Conservation (phyloP, 2,113 vertebrate genomes). For the Gadus chalcogrammus region DNA sequence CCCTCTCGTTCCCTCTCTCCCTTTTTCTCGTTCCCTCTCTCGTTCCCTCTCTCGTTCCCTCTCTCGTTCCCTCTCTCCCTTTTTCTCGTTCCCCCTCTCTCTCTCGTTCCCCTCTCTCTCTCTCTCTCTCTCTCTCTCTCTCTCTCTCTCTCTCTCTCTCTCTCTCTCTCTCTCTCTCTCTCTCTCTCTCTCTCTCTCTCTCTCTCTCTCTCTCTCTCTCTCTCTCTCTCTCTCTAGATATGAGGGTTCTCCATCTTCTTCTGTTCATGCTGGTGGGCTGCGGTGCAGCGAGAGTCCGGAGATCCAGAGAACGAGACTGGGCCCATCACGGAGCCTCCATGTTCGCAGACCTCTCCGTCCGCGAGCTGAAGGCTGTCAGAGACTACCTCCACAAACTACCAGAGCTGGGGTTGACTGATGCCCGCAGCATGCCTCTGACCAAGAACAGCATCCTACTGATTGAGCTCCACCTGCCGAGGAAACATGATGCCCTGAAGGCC, state of each 20-base stretch:
- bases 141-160: no score
- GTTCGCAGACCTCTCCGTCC: slow-evolving; percentile 78
- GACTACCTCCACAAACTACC: slow-evolving; percentile 72
- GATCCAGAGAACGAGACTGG: slow-evolving; percentile 59
- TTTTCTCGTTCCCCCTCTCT: no score
- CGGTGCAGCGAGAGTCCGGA: slow-evolving; percentile 24
- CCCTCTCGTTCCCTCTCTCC: no score
- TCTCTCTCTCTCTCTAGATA: slow-evolving; percentile 32
- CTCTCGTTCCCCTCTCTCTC: no score
- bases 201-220: no score
- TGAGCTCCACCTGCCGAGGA: slow-evolving; percentile 82
- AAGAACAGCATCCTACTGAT: slow-evolving; percentile 86
- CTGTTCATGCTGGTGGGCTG: slow-evolving; percentile 46
- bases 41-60: no score
- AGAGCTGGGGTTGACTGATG: slow-evolving; percentile 69
- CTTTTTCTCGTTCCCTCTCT: no score
- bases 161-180: no score
- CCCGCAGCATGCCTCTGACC: slow-evolving; percentile 43
- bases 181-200: no score
- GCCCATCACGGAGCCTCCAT: slow-evolving; percentile 74
- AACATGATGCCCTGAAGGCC: slow-evolving; percentile 74
- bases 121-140: no score
- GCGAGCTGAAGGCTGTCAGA: slow-evolving; percentile 74
- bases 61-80: no score
- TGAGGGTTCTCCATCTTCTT: slow-evolving; percentile 56